Evolutionary conservation across 2,888 invertebrate species (phyloP), one percentile per base, ranked within the genome.

Genomic region (Drosophila basisetae): DNA sequence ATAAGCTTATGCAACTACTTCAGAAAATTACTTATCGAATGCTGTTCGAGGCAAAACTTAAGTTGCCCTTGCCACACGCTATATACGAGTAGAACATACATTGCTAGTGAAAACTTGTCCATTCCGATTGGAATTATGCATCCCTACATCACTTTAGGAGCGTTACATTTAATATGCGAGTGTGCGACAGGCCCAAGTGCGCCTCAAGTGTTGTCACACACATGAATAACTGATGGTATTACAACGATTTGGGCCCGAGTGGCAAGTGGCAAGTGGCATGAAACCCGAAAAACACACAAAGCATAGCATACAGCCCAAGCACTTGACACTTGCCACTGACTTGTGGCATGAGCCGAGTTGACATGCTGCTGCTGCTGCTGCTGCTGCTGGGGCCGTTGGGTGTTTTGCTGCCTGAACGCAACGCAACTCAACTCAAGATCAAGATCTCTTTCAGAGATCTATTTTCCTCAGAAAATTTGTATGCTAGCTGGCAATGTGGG

Each of bases 271-370:
- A 88, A 74, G 80, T 74, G 78, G 78, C 76, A 78, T 68, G 68
- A 76, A 71, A 65, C 76, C 82, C 73, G 53, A 83, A 85, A 84
- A 65, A 66, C 35, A 69, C 39, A 59, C 53, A 65, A 50, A 59
- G 68, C 66, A 69, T 35, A 54, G 66, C 65, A 59, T 18, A 59
- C 37, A 43, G 52, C 59, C 55, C 53, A 66, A 50, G 62, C 89
- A 87, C 87, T 89, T 89, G 87, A 89, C 87, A 87, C 89, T 89
- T 84, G 85, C 87, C 89, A 80, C 84, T 28, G 74, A 80, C 82
- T 86, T 89, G 89, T 89, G 89, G 89, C 85, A 89, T 89, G 82
- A 85, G 86, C 77, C 76, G 70, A 63, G 70, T 76, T 84, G 87
- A 76, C 87, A 84, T 80, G 80, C 43, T 67, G 52, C 68, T 47